These are phyloP conservation scores for Sphenodon punctatus DNA, from an alignment of 2,797 vertebrate genomes.

Conservation along the genomic window DNA sequence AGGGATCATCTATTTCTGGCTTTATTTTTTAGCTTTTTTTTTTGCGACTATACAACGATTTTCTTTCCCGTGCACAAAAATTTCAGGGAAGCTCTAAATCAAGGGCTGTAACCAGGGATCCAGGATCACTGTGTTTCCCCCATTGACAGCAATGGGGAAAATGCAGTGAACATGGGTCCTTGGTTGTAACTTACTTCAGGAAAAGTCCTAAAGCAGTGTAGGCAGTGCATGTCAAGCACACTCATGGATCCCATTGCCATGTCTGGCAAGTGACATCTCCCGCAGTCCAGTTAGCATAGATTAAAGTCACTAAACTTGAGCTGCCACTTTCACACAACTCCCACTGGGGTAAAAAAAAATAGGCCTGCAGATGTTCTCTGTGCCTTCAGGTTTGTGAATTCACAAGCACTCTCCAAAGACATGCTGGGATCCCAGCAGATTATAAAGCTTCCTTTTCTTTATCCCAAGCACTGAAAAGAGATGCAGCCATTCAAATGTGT, in stretches of 20 bases:
- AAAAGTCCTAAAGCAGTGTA: no score
- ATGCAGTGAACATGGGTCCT: no score
- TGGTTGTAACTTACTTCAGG: no score
- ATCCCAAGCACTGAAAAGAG: not conserved
- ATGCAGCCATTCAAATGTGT: not conserved
- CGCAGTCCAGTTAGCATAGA: not conserved
- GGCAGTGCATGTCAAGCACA: no score
- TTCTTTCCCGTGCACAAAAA: no score
- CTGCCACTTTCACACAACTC: not conserved
- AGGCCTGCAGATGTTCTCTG: not conserved
- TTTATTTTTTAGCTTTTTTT: no score
- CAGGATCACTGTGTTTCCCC: no score
- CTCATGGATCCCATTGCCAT: not conserved
- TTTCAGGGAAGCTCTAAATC: no score
- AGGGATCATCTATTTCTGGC: no score
- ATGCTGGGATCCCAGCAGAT: not conserved
- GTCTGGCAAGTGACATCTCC: not conserved
- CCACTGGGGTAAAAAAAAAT: not conserved
- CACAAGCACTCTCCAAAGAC: not conserved
- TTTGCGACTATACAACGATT: no score
- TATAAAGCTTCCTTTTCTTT: conserved; percentile 19
- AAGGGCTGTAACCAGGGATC: no score
- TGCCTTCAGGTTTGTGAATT: not conserved
- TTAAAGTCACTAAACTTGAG: not conserved
- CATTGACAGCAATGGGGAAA: no score